A percentile compares a stretch with the other conserved stretches of the same genome.
Conservation (phyloP, 2,797 vertebrate species). For the Glossophaga mutica region DNA sequence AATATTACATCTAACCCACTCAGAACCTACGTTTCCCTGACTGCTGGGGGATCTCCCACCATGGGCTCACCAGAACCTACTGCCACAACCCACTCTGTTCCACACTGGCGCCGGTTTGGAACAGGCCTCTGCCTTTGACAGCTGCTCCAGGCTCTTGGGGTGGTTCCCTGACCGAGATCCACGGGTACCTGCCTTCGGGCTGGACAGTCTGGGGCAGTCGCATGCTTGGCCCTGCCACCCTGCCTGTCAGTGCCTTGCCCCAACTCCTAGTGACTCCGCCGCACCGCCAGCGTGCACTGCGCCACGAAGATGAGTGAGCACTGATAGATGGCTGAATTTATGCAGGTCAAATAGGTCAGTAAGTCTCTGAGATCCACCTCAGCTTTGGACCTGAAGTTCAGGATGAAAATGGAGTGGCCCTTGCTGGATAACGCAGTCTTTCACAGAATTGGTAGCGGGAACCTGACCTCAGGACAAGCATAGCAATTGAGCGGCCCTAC, state of each 20-base stretch:
- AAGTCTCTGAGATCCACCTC: background rate
- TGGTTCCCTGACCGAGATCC: background rate
- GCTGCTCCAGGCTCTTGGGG: background rate
- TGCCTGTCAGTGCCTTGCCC: too few species aligned
- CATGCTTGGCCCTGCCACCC: background rate
- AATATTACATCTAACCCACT: background rate
- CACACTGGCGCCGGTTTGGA: background rate
- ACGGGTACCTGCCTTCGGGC: background rate
- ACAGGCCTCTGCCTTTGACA: background rate
- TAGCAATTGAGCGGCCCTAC: background rate
- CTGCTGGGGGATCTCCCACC: background rate
- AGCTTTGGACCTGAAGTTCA: background rate
- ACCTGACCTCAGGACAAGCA: background rate
- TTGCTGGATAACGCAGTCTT: background rate
- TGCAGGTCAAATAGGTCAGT: background rate
- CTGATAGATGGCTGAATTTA: background rate
- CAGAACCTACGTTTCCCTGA: background rate
- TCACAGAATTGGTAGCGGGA: background rate
- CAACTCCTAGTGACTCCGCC: background rate
- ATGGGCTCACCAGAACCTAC: background rate
- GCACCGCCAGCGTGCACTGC: background rate
- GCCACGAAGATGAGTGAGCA: accelerated
- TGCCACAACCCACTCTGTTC: background rate
- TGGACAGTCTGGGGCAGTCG: accelerated
- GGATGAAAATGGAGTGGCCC: background rate